Evolutionary conservation across 1,140 invertebrate genomes (phyloP).

Genomic region (Nilaparvata lugens): DNA sequence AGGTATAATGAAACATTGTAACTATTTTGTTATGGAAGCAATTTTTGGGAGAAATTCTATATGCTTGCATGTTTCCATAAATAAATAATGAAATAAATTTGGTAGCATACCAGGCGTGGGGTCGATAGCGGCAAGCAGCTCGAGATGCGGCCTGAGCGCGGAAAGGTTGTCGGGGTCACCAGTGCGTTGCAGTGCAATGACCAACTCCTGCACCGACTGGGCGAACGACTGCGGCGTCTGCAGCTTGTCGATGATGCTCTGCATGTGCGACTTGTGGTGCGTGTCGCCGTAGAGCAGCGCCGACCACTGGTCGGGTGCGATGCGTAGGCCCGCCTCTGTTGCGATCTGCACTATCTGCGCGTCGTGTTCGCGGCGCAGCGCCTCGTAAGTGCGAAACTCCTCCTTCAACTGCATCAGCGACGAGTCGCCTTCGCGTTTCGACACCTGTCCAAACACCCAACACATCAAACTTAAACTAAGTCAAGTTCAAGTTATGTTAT

Average conservation of each 20-base stretch:
- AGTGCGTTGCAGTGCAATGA: constrained; percentile 84
- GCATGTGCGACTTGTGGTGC: constrained; percentile 95
- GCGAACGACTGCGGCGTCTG: constrained; percentile 87
- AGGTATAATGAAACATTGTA: too few species aligned
- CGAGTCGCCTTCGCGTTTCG: constrained; percentile 94
- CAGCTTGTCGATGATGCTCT: constrained; percentile 92
- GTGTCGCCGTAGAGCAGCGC: constrained; percentile 92
- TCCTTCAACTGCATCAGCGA: constrained; percentile 98
- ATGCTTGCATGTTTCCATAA: too few species aligned
- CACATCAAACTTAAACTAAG: too few species aligned
- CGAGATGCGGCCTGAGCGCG: constrained; percentile 65
- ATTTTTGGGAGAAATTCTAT: too few species aligned
- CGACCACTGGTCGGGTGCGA: constrained; percentile 98
- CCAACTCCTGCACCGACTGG: constrained; percentile 83
- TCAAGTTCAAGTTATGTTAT: too few species aligned
- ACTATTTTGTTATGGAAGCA: too few species aligned
- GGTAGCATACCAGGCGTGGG: constrained; percentile 50
- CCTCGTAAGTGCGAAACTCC: constrained; percentile 92
- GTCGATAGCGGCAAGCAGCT: constrained; percentile 80
- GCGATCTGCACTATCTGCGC: constrained; percentile 98
- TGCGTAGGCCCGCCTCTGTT: constrained; percentile 90
- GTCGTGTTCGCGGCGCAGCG: constrained; percentile 89
- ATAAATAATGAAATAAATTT: background rate
- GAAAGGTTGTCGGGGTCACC: constrained; percentile 80
- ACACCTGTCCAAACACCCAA: constrained; percentile 59